Evolutionary conservation across 2,888 invertebrate species (phyloP), one percentile per base, ranked within the genome.

Genomic region (Cheilosia pagana): DNA sequence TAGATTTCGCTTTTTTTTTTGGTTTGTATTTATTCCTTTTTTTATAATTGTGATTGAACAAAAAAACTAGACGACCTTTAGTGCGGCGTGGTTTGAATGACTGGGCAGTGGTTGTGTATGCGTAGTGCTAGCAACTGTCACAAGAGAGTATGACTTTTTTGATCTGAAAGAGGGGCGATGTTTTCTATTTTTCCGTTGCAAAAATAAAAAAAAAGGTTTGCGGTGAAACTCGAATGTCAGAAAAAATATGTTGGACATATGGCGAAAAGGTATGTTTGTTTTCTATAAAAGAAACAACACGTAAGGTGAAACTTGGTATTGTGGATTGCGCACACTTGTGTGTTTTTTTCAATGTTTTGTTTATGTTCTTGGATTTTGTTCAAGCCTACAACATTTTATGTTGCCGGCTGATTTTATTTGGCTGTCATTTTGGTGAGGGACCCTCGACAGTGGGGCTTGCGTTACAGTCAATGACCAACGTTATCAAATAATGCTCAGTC

Each of bases 41-140:
- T 60, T n/a, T 39, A 0, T n/a, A 35, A 35, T 35, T 23, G 16
- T 53, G 28, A 67, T 53, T 21, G 10, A 55, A 8, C n/a, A 28
- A 28, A 35, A 31, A 39, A 57, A 57, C 39, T 35, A 31, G 53
- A 53, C 62, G 72, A 71, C 53, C 53, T 75, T 65, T 75, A 57
- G 8, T 62, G 43, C 45, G 1, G 62, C 3, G 62, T 2, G 62
- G 19, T 41, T 57, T 12, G 28, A 57, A 28, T 31, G 39, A 25
- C n/a, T 59, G 7, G 7, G 31, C 31, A 63, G 31, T 23, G 57
- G 57, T 70, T 59, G 50, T 25, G 25, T 59, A 16, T 59, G 50
- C 39, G 25, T 59, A 16, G 35, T 12, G 3, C 4, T 23, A 14
- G 52, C 7, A 52, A 52, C 25, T 52, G 23, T 52, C n/a, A 28